These are phyloP conservation scores for Zapornia atra DNA, from an alignment of 2,113 vertebrate genomes.

Conservation along the genomic window DNA sequence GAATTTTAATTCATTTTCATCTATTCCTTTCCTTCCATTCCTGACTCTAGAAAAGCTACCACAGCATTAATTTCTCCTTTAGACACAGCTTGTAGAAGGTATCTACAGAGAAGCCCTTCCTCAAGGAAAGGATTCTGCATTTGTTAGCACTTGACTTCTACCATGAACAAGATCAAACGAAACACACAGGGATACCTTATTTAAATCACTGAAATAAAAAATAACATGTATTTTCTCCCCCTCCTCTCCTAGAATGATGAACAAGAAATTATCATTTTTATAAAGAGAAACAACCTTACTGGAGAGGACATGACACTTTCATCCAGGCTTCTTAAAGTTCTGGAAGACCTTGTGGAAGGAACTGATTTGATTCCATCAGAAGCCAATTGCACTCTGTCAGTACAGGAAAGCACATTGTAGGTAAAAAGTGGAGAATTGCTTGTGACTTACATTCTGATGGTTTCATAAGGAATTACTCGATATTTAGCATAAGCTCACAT, in stretches of 20 bases:
- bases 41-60: neutral
- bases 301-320: neutral
- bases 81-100: fast-evolving
- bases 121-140: neutral
- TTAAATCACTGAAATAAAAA: neutral
- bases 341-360: neutral
- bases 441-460: neutral
- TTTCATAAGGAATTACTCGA: neutral
- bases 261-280: neutral
- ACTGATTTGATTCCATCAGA: neutral
- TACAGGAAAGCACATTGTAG: neutral
- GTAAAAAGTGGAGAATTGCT: neutral
- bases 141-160: neutral
- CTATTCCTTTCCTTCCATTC: neutral
- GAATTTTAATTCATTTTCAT: neutral
- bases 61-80: neutral
- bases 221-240: neutral
- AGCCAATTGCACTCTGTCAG: neutral
- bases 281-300: neutral
- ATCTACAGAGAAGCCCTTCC: neutral
- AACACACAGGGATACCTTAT: neutral
- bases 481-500: neutral
- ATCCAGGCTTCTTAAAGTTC: neutral
- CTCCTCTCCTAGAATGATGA: neutral
- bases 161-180: neutral